phyloP scores from a whole-genome alignment of 2,888 invertebrate species.

The Syrista parreyssii region DNA sequence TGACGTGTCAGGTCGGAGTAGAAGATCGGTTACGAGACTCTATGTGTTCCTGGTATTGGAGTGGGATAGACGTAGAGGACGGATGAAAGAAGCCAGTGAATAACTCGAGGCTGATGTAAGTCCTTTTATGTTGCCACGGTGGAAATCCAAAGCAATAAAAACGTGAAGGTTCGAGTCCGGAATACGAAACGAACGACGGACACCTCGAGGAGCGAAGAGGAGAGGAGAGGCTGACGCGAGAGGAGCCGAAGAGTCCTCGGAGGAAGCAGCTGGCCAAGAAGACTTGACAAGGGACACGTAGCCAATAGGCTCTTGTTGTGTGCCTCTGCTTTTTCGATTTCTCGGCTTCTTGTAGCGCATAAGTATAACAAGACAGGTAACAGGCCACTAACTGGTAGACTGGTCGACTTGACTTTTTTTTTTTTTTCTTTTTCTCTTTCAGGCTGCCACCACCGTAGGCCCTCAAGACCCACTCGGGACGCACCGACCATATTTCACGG shows the following conservation, averaged over 20 bases:
- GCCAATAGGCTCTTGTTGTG: background rate
- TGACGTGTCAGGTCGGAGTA: background rate
- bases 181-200: background rate
- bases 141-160: background rate
- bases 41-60: background rate
- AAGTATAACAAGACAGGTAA: slow-evolving; percentile 22
- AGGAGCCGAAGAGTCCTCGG: background rate
- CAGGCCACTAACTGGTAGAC: slow-evolving; percentile 11
- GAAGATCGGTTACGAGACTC: background rate
- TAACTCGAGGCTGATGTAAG: background rate
- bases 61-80: background rate
- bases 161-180: background rate
- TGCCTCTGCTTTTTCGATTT: background rate
- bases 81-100: background rate
- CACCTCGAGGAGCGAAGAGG: background rate
- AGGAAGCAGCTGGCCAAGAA: background rate
- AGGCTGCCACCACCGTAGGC: background rate
- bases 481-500: background rate
- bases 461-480: background rate
- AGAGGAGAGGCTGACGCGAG: background rate
- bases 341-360: background rate
- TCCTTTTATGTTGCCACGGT: background rate
- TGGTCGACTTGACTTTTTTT: slow-evolving; percentile 1
- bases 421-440: background rate
- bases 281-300: background rate